phyloP scores from a whole-genome alignment of 2,888 invertebrate genomes.

The Dromius quadrimaculatus region DNA sequence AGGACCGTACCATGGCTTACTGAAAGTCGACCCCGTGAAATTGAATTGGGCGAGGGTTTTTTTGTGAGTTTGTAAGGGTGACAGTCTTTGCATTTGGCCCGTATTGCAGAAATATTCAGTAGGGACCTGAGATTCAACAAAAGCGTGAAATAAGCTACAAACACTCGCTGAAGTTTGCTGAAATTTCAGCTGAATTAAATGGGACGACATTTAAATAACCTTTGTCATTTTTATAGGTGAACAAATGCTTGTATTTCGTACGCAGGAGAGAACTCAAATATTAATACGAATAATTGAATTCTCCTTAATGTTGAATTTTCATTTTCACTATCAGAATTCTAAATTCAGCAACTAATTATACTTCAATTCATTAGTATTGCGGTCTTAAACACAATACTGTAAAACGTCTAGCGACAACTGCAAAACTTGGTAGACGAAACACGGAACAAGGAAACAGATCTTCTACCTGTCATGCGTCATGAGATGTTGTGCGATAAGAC shows the following conservation, averaged over 20 bases:
- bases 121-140: no score
- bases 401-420: background rate
- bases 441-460: background rate
- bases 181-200: no score
- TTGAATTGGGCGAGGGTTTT: conserved; percentile 18
- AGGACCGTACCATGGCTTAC: conserved; percentile 14
- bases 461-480: background rate
- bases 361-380: background rate
- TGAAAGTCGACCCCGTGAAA: conserved; percentile 10
- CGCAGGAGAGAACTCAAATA: no score
- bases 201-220: no score
- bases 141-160: no score
- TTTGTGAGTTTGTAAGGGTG: background rate
- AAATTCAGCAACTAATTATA: background rate
- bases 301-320: no score
- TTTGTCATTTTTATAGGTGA: no score
- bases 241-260: no score
- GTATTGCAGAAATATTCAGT: no score
- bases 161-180: no score
- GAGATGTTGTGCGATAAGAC: background rate
- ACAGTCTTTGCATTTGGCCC: conserved; percentile 22
- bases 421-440: background rate
- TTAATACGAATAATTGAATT: no score
- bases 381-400: background rate
- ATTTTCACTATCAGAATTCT: no score